Conservation (phyloP, 2,888 invertebrate genomes). For the Lepidochitona cinerea region DNA sequence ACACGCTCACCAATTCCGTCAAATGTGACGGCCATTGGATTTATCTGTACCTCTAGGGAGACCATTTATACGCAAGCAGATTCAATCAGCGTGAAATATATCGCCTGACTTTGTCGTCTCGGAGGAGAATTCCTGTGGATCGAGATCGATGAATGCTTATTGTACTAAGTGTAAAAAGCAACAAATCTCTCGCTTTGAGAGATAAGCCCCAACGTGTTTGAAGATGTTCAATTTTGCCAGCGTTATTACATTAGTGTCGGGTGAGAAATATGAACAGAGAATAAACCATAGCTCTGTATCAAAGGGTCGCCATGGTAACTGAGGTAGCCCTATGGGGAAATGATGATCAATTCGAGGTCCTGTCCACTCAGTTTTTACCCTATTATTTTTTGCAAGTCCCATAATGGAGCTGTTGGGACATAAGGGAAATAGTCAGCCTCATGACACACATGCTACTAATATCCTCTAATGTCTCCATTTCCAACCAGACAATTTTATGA, state of each 20-base stretch:
- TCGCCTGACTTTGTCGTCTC: not conserved
- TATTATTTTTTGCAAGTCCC: not conserved
- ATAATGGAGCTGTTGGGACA: no score
- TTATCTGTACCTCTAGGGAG: not conserved
- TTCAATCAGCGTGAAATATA: slow-evolving; percentile 7
- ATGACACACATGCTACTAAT: no score
- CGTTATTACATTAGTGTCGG: slow-evolving; percentile 3
- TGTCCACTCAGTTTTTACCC: not conserved
- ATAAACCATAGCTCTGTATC: not conserved
- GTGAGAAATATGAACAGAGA: not conserved
- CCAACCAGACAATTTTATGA: no score
- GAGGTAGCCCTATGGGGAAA: not conserved
- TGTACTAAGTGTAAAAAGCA: slow-evolving; percentile 6
- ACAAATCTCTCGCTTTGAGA: slow-evolving; percentile 8
- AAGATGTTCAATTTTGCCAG: slow-evolving; percentile 2
- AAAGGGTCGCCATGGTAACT: slow-evolving; percentile 1
- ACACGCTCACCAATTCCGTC: slow-evolving; percentile 1
- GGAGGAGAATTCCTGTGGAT: not conserved
- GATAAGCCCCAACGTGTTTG: slow-evolving; percentile 4
- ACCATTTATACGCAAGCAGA: not conserved
- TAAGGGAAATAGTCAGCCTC: no score
- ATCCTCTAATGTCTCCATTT: no score
- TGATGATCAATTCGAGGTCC: slow-evolving; percentile 5
- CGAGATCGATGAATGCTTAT: slow-evolving; percentile 1
- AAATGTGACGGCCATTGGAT: not conserved